A percentile compares a stretch with the other conserved stretches of the same genome.
Conservation (phyloP, 2,113 vertebrate species). For the Mandrillus leucophaeus region DNA sequence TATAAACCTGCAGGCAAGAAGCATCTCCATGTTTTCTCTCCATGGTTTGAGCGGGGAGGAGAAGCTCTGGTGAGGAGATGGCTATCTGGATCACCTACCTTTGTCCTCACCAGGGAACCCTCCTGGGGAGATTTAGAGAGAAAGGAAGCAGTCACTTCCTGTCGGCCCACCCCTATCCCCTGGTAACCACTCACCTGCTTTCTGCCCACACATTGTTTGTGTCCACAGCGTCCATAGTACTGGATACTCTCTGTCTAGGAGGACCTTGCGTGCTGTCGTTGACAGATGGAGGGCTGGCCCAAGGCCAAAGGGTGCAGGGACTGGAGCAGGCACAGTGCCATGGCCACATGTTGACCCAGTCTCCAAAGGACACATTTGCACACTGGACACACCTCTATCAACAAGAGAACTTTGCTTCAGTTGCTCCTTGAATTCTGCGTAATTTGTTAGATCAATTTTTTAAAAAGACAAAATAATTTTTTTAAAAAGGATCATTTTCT, state of each 20-base stretch:
- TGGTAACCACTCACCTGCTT: no score
- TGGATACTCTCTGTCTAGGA: neutral
- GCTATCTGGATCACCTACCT: neutral
- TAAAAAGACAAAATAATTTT: neutral
- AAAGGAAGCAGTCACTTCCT: no score
- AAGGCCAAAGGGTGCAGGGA: accelerated
- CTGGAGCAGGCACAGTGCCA: neutral
- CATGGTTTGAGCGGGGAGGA: neutral
- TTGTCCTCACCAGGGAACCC: neutral
- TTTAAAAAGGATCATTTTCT: neutral
- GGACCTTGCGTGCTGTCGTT: no score
- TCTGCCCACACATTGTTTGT: no score
- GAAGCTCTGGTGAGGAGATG: no score
- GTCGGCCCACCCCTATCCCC: no score
- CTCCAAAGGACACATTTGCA: neutral
- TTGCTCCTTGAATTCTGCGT: neutral
- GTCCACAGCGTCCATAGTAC: neutral
- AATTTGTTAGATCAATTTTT: neutral
- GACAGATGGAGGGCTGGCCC: accelerated
- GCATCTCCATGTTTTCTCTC: neutral
- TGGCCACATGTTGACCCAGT: accelerated
- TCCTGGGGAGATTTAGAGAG: neutral
- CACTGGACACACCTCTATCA: neutral
- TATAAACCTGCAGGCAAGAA: neutral
- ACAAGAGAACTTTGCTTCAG: neutral